Evolutionary conservation across 2,888 invertebrate species (phyloP), one percentile per base, ranked within the genome.

Genomic region (Stenchaetothrips biformis): DNA sequence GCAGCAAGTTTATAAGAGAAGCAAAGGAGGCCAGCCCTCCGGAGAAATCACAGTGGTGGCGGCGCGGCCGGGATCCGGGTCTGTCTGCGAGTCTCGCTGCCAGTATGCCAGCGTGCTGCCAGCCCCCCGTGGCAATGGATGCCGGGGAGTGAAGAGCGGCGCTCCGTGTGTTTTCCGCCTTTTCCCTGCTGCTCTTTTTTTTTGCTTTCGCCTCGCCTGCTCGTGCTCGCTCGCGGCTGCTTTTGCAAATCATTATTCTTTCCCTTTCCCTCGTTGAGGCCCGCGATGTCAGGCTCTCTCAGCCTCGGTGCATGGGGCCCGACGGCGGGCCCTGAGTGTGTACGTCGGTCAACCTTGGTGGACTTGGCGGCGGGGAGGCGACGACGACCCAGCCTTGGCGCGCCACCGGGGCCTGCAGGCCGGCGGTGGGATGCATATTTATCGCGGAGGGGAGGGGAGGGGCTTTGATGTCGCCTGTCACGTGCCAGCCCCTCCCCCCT

Each of bases 191-290:
- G 77, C 53, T 11, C 80, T 79, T 25, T 79, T 78, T 62, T 47
- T 78, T 80, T 59, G 25, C 80, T 79, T 59, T 78, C 67, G 79
- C n/a, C 80, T 62, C 80, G 81, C 80, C 81, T 80, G 79, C 80
- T 78, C 37, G 37, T 4, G 4, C 37, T 37, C 37, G 37, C 37
- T 37, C 37, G 37, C 37, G 37, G 37, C 37, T 37, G 37, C 37
- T 37, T 37, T 37, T 37, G 37, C 37, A 37, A 37, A 37, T 37
- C 4, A 4, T 37, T 37, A 37, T 37, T 37, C 37, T 37, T 4
- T 37, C 37, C 37, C 4, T 4, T 37, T 37, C 2, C 37, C 37
- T 37, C 37, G 1, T 37, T 37, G 37, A 37, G 37, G 37, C 1
- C 37, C 37, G 4, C 37, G 37, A 37, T 37, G 37, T 37, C 37